phyloP scores from a whole-genome alignment of 2,888 invertebrate species.

The Conops quadrifasciatus region DNA sequence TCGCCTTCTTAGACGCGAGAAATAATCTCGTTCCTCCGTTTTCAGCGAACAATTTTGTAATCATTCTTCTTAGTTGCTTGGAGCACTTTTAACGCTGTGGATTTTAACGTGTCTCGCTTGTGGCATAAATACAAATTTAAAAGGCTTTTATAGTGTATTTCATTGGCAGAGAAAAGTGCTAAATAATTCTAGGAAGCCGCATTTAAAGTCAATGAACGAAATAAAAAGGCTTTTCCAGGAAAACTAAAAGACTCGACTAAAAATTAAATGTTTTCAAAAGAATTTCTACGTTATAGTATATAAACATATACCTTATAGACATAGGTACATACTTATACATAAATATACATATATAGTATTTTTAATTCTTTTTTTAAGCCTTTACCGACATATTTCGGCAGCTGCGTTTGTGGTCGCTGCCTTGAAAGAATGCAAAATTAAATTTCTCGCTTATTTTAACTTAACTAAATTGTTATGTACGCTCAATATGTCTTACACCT shows the following conservation, averaged over 20 bases:
- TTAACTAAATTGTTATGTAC: too few relatives aligned
- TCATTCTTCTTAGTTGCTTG: slow-evolving; percentile 49
- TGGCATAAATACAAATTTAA: slow-evolving; percentile 8
- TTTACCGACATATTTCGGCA: too few relatives aligned
- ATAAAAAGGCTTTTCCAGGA: neutral
- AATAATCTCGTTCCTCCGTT: neutral
- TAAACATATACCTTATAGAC: too few relatives aligned
- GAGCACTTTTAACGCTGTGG: slow-evolving; percentile 40
- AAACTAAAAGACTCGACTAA: neutral
- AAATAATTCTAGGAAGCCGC: neutral
- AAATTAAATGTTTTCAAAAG: neutral
- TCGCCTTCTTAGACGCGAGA: neutral
- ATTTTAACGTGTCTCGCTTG: slow-evolving; percentile 13
- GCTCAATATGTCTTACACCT: neutral
- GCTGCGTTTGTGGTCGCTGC: too few relatives aligned
- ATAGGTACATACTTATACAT: neutral
- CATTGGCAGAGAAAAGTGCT: neutral
- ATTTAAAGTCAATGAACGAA: too few relatives aligned
- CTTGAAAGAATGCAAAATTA: too few relatives aligned
- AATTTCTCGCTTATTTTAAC: too few relatives aligned
- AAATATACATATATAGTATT: neutral
- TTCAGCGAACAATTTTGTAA: neutral
- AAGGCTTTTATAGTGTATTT: neutral
- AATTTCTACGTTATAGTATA: too few relatives aligned
- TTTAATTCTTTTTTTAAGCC: too few relatives aligned